phyloP scores from a whole-genome alignment of 2,797 vertebrate genomes.

The Sarcoramphus papa region DNA sequence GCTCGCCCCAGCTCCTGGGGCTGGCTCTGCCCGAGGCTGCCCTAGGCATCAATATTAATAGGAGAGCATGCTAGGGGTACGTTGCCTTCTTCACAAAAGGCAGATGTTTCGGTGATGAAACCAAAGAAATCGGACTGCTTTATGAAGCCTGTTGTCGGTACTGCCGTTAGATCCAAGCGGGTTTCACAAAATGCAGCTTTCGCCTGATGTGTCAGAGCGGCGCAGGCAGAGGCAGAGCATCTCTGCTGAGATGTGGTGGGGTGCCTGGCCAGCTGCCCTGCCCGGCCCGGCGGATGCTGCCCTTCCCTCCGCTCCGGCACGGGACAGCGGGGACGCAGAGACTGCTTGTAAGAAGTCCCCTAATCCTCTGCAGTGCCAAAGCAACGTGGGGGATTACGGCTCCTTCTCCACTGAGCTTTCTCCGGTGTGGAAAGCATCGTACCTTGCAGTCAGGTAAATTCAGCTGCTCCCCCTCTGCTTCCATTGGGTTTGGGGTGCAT shows the following conservation, averaged over 20 bases:
- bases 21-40: not conserved
- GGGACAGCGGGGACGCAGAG: not conserved
- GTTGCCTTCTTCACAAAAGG: not conserved
- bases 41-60: not conserved
- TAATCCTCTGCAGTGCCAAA: not conserved
- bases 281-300: not conserved
- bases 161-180: not conserved
- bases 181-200: not conserved
- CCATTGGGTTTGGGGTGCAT: rapidly evolving
- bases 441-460: too few species aligned
- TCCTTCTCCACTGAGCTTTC: not conserved
- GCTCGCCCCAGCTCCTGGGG: not conserved
- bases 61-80: not conserved
- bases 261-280: not conserved
- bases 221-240: not conserved
- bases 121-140: not conserved
- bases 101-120: not conserved
- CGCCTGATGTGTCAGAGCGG: not conserved
- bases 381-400: too few species aligned
- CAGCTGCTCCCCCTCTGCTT: too few species aligned
- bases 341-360: not conserved
- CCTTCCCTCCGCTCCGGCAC: too few species aligned
- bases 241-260: not conserved
- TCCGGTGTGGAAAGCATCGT: not conserved
- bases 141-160: too few species aligned